A percentile compares a stretch with the other conserved stretches of the same genome.
Evolutionary conservation across 2,113 vertebrate species (phyloP).

Genomic region (Genyomyrus donnyi): DNA sequence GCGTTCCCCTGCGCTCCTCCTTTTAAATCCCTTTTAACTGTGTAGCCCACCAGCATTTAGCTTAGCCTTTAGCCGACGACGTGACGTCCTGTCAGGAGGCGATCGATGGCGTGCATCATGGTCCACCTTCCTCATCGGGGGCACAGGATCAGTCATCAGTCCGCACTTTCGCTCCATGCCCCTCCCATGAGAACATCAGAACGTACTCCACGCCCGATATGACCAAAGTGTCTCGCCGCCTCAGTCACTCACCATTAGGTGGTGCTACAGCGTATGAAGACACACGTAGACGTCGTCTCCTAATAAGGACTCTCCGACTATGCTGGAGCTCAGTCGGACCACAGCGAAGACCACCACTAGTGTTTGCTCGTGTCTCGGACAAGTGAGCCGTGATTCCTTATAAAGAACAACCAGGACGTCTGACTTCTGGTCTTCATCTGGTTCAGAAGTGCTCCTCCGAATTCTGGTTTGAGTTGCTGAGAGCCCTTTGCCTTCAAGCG

Average conservation of each 20-base stretch:
- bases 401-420: neutral
- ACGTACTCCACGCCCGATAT: neutral
- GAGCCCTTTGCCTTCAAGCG: neutral
- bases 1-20: neutral
- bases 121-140: neutral
- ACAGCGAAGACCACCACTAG: conserved; percentile 2
- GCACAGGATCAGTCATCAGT: neutral
- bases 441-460: neutral
- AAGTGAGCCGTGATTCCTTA: neutral
- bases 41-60: neutral
- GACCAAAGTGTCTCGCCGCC: neutral
- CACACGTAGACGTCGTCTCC: neutral
- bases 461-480: neutral
- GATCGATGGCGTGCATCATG: neutral
- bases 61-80: neutral
- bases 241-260: neutral
- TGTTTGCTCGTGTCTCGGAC: neutral
- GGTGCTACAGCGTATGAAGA: no score
- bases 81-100: neutral
- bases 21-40: neutral
- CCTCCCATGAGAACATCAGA: neutral
- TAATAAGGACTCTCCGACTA: neutral
- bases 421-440: neutral
- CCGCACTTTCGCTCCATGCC: neutral
- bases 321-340: neutral